Percentiles rank a stretch among this genome's conserved stretches.
These are phyloP conservation scores for Turritopsis dohrnii DNA, from an alignment of 30 jellyfish, hydroid and myxozoan genomes.

Conservation along the genomic window DNA sequence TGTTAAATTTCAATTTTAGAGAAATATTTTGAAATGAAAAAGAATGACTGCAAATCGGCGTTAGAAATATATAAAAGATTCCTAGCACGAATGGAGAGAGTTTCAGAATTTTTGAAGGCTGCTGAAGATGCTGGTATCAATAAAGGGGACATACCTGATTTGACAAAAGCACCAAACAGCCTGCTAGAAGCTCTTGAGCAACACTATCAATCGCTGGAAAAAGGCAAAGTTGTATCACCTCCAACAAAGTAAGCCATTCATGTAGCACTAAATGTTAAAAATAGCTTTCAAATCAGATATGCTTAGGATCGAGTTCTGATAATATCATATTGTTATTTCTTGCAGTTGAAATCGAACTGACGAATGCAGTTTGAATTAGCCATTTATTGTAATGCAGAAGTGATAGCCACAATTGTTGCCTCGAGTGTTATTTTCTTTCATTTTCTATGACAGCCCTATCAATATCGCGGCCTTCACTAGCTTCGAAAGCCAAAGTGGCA, in stretches of 20 bases:
- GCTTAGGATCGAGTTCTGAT: no score
- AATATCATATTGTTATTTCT: no score
- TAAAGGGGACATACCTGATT: conserved; percentile 91
- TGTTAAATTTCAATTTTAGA: conserved; percentile 29
- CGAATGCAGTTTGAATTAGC: no score
- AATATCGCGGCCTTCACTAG: not conserved
- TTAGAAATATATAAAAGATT: conserved; percentile 81
- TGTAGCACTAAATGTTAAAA: no score
- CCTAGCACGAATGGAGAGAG: conserved; percentile 87
- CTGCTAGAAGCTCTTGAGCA: conserved; percentile 67
- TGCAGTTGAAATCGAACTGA: no score
- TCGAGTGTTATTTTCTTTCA: not conserved
- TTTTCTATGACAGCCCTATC: not conserved
- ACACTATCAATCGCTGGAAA: conserved; percentile 74
- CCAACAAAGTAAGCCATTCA: conserved; percentile 68
- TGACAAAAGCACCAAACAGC: conserved; percentile 90
- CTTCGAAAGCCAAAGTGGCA: not conserved
- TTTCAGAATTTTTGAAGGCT: conserved; percentile 67
- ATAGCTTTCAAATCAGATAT: no score
- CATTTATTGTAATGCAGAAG: no score
- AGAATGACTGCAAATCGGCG: conserved; percentile 73
- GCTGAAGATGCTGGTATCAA: conserved; percentile 99
- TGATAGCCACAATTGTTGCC: not conserved
- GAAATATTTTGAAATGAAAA: conserved; percentile 88
- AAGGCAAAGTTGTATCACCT: conserved; percentile 71